Evolutionary conservation across 1,140 invertebrate genomes (phyloP), one percentile per base, ranked within the genome.

Genomic region (Muscidifurax raptorellus): DNA sequence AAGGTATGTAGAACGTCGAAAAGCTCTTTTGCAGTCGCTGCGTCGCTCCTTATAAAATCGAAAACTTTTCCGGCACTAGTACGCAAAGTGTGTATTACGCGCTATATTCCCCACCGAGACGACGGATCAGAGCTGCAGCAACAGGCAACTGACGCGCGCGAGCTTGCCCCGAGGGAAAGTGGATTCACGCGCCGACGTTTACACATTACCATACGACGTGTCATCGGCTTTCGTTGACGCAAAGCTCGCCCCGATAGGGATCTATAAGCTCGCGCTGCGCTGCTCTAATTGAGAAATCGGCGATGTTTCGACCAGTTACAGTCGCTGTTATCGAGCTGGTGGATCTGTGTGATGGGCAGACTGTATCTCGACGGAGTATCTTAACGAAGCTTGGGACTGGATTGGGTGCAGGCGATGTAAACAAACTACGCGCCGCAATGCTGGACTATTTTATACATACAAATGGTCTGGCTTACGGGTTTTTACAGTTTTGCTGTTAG

Each of bases 251-350:
- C 13, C 22, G 71, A 82, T 82, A 82, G 32, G 52, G 28, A 82
- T 82, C 80, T 18, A 18, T 22, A 28, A 30, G 15, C 66, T 3
- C 0, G 52, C 6, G 18, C 52, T 44, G n/a, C 66, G 59, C 25
- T 69, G 25, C n/a, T 32, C 44, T 27, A 75, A 82, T 82, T 82
- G 59, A 74, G 40, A 81, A 81, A 81, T 75, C 80, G 30, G 30
- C n/a, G 80, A 36, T 59, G 32, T 59, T 74, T 81, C 44, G 27
- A 81, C 36, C n/a, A 28, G 69, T 15, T 27, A 1, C 9, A 25
- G 15, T 25, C 9, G 66, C n/a, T 47, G 2, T 71, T 71, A 80
- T 80, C 66, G 12, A 1, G 4, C 2, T 2, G 25, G 4, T 5
- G 25, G 66, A 69, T 69, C 25, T 30, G 10, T 25, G 1, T 69